Evolutionary conservation across 2,797 vertebrate genomes (phyloP).

Genomic region (Salarias fasciatus): DNA sequence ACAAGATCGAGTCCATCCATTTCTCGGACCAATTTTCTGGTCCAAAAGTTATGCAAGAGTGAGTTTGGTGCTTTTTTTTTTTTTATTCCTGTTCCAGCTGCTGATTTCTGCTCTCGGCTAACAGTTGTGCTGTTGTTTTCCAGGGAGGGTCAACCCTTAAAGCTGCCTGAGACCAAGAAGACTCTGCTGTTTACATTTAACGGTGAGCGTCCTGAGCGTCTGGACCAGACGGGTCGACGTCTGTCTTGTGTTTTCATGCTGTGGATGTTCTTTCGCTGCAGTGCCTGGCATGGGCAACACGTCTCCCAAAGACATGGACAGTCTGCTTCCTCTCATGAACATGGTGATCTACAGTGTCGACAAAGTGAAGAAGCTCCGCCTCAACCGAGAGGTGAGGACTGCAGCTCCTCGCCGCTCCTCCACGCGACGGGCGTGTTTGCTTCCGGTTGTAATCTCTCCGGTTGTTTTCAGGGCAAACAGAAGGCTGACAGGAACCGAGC

Average conservation of each 20-base stretch:
- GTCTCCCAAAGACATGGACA: slow-evolving; percentile 98
- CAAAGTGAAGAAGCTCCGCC: slow-evolving; percentile 97
- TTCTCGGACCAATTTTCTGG: slow-evolving; percentile 99
- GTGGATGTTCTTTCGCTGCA: too few relatives aligned
- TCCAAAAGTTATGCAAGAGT: slow-evolving; percentile 99
- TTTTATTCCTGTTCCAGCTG: too few relatives aligned
- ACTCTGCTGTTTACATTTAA: slow-evolving; percentile 99
- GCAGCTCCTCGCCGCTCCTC: too few relatives aligned
- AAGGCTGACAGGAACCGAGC: slow-evolving; percentile 97
- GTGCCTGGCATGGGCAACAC: slow-evolving; percentile 99
- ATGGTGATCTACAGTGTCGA: slow-evolving; percentile 99
- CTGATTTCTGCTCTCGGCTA: too few relatives aligned
- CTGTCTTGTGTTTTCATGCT: rapidly evolving
- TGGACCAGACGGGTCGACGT: too few relatives aligned
- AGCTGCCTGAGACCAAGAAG: slow-evolving; percentile 98
- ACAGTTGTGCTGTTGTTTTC: slow-evolving; percentile 21
- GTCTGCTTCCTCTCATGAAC: slow-evolving; percentile 96
- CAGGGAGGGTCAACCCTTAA: slow-evolving; percentile 98
- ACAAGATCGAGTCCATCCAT: slow-evolving; percentile 99
- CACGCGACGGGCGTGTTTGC: not conserved
- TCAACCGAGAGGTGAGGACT: slow-evolving; percentile 94
- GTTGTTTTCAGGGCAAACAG: slow-evolving; percentile 88
- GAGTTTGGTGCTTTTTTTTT: slow-evolving; percentile 53
- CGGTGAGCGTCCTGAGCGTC: slow-evolving; percentile 84
- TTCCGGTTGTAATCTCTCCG: not conserved